A percentile compares a stretch with the other conserved stretches of the same genome.
Evolutionary conservation across 2,113 vertebrate species (phyloP).

Genomic region (Ramphastos sulfuratus): DNA sequence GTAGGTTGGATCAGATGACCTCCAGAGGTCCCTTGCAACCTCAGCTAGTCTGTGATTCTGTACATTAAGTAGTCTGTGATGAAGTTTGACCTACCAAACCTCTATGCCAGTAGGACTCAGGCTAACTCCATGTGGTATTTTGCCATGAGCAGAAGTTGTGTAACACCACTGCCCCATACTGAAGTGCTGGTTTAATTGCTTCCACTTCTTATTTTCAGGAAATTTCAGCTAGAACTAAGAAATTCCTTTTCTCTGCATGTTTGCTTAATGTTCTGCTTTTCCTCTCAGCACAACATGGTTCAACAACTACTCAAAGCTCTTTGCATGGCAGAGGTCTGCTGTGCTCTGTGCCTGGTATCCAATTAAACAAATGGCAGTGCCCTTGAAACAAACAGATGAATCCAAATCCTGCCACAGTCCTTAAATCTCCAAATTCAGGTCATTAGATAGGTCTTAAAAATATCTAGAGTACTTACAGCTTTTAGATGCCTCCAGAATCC

Average conservation of each 20-base stretch:
- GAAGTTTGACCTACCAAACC: not conserved
- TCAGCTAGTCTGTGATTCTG: not conserved
- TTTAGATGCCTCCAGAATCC: not conserved
- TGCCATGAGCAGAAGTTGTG: not conserved
- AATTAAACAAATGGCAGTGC: not conserved
- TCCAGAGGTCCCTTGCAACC: not conserved
- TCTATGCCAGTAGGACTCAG: not conserved
- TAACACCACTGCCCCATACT: not conserved
- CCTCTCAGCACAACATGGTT: not conserved
- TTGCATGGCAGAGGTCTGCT: not conserved
- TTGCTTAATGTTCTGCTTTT: not conserved
- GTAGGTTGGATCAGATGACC: not conserved
- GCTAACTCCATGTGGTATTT: not conserved
- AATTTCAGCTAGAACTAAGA: not conserved
- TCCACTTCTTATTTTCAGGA: not conserved
- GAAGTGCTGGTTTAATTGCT: not conserved
- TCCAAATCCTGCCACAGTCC: not conserved
- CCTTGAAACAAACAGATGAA: not conserved
- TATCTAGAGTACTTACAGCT: not conserved
- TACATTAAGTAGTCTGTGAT: not conserved
- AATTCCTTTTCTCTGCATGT: not conserved
- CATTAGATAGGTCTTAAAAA: constrained; percentile 9
- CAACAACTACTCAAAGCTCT: not conserved
- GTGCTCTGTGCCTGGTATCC: not conserved
- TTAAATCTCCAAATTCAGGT: constrained; percentile 40